Evolutionary conservation across 1,140 invertebrate species (phyloP).

Genomic region (Tribolium madens): DNA sequence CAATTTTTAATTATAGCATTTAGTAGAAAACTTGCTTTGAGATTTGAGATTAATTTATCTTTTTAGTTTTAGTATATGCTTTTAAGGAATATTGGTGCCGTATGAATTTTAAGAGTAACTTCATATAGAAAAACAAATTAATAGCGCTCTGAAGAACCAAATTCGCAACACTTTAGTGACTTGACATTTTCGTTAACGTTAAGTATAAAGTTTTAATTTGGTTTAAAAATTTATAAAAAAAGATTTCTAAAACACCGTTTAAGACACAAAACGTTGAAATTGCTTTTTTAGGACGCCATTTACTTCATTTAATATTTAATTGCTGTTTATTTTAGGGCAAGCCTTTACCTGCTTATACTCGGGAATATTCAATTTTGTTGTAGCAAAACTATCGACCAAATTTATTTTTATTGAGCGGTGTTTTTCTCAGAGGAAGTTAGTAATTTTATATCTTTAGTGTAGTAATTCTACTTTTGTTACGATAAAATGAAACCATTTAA

Average conservation of each 20-base stretch:
- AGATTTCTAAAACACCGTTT: neutral
- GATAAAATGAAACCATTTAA: neutral
- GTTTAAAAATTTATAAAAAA: neutral
- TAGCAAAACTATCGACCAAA: no score
- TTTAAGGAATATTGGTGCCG: neutral
- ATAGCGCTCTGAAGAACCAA: neutral
- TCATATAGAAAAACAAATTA: neutral
- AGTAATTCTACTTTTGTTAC: neutral
- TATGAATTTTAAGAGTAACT: neutral
- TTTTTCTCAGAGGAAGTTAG: neutral
- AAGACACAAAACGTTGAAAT: neutral
- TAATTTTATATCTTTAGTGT: neutral
- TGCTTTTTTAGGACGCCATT: neutral
- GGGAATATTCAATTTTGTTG: no score
- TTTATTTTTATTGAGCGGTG: neutral
- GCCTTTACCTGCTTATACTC: no score
- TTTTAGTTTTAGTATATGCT: neutral
- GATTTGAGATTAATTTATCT: no score
- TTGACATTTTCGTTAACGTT: neutral
- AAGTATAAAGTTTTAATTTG: neutral
- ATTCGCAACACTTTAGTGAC: neutral
- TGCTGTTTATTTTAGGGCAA: neutral
- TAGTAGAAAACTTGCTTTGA: no score
- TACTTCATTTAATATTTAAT: neutral
- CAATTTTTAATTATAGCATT: neutral